Evolutionary conservation across 2,888 invertebrate genomes (phyloP).

Genomic region (Seira musarum): DNA sequence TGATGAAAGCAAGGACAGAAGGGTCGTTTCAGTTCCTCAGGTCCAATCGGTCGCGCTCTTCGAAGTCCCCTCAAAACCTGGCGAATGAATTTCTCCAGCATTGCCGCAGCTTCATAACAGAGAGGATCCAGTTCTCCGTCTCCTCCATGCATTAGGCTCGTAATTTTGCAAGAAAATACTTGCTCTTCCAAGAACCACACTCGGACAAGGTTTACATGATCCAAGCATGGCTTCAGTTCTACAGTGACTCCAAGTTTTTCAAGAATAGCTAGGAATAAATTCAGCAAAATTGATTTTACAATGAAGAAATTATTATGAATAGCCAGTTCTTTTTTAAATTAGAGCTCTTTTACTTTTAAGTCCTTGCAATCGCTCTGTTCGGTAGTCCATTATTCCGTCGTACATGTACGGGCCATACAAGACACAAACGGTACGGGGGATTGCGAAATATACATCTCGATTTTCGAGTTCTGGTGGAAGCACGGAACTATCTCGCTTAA

Average conservation of each 20-base stretch:
- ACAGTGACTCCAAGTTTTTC: constrained; percentile 61
- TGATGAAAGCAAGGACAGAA: constrained; percentile 55
- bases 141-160: constrained; percentile 63
- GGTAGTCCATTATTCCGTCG: constrained; percentile 65
- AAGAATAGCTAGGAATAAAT: constrained; percentile 10
- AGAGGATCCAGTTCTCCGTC: constrained; percentile 65
- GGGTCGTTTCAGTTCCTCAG: constrained; percentile 37
- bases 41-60: not conserved
- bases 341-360: constrained; percentile 56
- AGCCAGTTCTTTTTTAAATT: no score
- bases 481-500: constrained; percentile 45
- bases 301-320: not conserved
- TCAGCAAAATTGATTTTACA: not conserved
- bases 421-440: constrained; percentile 61
- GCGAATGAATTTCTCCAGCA: constrained; percentile 43
- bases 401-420: constrained; percentile 66
- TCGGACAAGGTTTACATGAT: constrained; percentile 62
- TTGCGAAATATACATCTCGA: constrained; percentile 53
- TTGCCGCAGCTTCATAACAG: constrained; percentile 59
- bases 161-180: constrained; percentile 63
- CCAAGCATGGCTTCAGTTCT: constrained; percentile 45
- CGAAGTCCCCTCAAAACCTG: constrained; percentile 45
- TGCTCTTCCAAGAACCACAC: constrained; percentile 65
- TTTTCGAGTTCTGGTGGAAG: constrained; percentile 50
- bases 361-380: constrained; percentile 64